Evolutionary conservation across 2,113 vertebrate genomes (phyloP).

Genomic region (Riparia riparia): DNA sequence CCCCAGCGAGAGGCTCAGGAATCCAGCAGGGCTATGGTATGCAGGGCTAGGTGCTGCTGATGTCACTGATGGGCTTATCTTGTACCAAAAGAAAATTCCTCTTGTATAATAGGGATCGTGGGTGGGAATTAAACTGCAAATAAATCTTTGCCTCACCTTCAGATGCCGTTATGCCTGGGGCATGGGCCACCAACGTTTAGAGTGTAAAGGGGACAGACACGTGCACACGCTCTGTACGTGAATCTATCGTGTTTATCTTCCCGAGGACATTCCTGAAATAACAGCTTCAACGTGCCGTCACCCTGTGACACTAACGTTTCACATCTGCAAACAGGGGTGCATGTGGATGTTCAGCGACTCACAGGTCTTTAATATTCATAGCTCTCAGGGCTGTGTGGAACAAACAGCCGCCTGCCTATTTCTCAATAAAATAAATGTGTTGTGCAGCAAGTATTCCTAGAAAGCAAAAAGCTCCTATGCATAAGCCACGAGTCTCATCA

Average conservation of each 20-base stretch:
- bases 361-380: neutral
- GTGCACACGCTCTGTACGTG: fast-evolving
- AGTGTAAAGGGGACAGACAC: neutral
- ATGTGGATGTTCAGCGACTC: neutral
- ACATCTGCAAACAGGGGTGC: neutral
- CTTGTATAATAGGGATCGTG: slow-evolving; percentile 2
- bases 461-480: neutral
- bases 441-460: slow-evolving; percentile 12
- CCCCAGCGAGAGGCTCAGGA: slow-evolving; percentile 30
- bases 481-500: fast-evolving
- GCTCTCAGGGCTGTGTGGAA: neutral
- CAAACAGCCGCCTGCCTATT: neutral
- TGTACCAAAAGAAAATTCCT: neutral
- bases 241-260: neutral
- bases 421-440: neutral
- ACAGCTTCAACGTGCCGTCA: neutral
- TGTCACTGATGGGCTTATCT: slow-evolving; percentile 48
- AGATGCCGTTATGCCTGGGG: neutral
- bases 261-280: neutral
- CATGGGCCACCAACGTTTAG: neutral
- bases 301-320: neutral
- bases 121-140: slow-evolving; percentile 48
- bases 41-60: slow-evolving; percentile 58
- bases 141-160: slow-evolving; percentile 5
- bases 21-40: slow-evolving; percentile 23